phyloP scores from a whole-genome alignment of 2,888 invertebrate genomes.

The Cistogaster globosa region DNA sequence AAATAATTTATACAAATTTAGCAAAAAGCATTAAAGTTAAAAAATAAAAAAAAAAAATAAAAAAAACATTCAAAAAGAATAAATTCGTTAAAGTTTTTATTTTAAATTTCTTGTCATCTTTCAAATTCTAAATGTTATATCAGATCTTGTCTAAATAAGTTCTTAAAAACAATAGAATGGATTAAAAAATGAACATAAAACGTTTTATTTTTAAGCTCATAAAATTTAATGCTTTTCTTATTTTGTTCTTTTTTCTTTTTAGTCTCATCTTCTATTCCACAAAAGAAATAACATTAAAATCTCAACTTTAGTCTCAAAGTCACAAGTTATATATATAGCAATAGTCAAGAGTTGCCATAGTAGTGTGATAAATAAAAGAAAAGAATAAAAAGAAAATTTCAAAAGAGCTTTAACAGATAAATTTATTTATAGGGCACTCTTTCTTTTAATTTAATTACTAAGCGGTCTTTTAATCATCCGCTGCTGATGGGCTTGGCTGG shows the following conservation, averaged over 20 bases:
- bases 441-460: too few relatives aligned
- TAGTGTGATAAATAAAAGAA: neutral
- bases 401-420: too few relatives aligned
- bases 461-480: too few relatives aligned
- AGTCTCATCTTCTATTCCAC: neutral
- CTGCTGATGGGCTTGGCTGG: too few relatives aligned
- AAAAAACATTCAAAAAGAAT: neutral
- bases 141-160: conserved; percentile 48
- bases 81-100: conserved; percentile 25
- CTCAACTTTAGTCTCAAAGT: conserved; percentile 50
- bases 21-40: conserved; percentile 2
- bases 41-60: neutral
- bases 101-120: conserved; percentile 17
- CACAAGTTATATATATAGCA: conserved; percentile 31
- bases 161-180: conserved; percentile 34
- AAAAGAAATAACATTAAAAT: conserved; percentile 66
- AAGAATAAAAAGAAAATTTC: too few relatives aligned
- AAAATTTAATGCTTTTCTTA: conserved; percentile 71
- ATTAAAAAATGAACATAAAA: conserved; percentile 31
- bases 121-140: conserved; percentile 57
- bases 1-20: conserved; percentile 4
- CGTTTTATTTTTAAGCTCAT: conserved; percentile 71
- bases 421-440: too few relatives aligned
- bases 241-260: neutral
- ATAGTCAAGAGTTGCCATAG: conserved; percentile 26